Conservation (phyloP, 2,113 vertebrate species). For the Arothron firmamentum region DNA sequence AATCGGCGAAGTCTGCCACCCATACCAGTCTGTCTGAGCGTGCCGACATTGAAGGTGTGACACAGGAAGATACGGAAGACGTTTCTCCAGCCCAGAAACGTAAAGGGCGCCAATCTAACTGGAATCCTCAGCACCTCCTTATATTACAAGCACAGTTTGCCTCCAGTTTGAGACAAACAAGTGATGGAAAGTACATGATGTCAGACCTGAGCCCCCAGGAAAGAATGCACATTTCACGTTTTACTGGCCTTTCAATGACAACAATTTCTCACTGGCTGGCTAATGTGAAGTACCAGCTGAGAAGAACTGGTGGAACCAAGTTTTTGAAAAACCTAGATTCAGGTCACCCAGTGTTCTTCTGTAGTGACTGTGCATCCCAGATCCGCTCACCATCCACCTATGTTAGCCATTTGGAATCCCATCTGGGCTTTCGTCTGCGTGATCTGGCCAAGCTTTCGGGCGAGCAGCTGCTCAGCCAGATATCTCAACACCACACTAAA, state of each 20-base stretch:
- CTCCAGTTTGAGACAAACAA: slow-evolving; percentile 92
- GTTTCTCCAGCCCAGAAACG: slow-evolving; percentile 94
- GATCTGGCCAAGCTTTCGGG: slow-evolving; percentile 94
- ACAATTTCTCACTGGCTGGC: slow-evolving; percentile 99
- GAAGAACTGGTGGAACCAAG: slow-evolving; percentile 98
- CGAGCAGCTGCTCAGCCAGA: slow-evolving; percentile 90
- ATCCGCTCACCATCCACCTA: slow-evolving; percentile 98
- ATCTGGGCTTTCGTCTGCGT: slow-evolving; percentile 95
- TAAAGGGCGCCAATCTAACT: slow-evolving; percentile 98
- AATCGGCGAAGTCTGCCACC: slow-evolving; percentile 90
- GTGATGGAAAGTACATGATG: slow-evolving; percentile 96
- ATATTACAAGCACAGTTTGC: slow-evolving; percentile 99
- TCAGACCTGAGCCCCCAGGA: slow-evolving; percentile 98
- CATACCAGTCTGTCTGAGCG: slow-evolving; percentile 95
- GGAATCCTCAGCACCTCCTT: slow-evolving; percentile 98
- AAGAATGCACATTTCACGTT: slow-evolving; percentile 97
- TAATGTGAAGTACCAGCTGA: slow-evolving; percentile 98
- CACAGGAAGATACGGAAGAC: slow-evolving; percentile 91
- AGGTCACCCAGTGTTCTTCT: slow-evolving; percentile 98
- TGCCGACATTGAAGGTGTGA: slow-evolving; percentile 89
- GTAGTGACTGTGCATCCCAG: slow-evolving; percentile 97
- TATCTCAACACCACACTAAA: slow-evolving; percentile 86
- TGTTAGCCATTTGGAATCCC: slow-evolving; percentile 96
- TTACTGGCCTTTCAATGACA: slow-evolving; percentile 98
- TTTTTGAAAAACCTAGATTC: slow-evolving; percentile 99